phyloP scores from a whole-genome alignment of 2,797 vertebrate species.

The Parauchenoglanis punctatus region DNA sequence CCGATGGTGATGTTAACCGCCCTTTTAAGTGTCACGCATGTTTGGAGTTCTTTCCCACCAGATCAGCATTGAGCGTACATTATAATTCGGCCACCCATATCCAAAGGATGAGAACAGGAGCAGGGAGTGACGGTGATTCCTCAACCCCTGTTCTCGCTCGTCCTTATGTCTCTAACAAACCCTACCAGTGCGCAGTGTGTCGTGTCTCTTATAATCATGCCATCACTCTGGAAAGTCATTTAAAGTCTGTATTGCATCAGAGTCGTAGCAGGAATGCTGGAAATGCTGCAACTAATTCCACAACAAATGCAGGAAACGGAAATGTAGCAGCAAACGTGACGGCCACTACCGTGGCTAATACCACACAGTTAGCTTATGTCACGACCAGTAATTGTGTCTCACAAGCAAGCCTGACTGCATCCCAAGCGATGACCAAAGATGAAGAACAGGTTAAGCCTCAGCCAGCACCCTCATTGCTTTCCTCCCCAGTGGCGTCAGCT shows the following conservation, averaged over 20 bases:
- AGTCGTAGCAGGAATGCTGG: constrained; percentile 84
- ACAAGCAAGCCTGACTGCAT: constrained; percentile 68
- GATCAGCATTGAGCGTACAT: constrained; percentile 87
- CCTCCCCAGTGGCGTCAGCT: constrained; percentile 78
- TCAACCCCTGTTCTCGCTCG: constrained; percentile 65
- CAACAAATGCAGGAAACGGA: constrained; percentile 58
- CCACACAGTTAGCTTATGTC: constrained; percentile 64
- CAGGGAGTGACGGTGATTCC: constrained; percentile 68
- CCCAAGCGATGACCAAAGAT: constrained; percentile 69
- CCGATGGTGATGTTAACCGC: constrained; percentile 68
- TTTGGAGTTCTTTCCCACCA: constrained; percentile 85
- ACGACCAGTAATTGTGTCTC: constrained; percentile 67
- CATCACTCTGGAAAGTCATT: constrained; percentile 89
- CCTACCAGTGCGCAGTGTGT: constrained; percentile 89
- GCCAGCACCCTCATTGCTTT: constrained; percentile 74
- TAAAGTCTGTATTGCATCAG: constrained; percentile 88
- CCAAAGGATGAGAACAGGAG: constrained; percentile 85
- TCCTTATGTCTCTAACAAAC: constrained; percentile 83
- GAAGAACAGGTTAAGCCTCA: constrained; percentile 72
- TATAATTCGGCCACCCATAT: constrained; percentile 89
- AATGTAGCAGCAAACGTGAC: constrained; percentile 61
- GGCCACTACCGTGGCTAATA: constrained; percentile 64
- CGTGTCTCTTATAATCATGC: constrained; percentile 92
- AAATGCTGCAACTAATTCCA: constrained; percentile 67
- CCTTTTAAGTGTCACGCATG: constrained; percentile 89